phyloP scores from a whole-genome alignment of 2,797 vertebrate genomes.

The Amblyraja radiata region DNA sequence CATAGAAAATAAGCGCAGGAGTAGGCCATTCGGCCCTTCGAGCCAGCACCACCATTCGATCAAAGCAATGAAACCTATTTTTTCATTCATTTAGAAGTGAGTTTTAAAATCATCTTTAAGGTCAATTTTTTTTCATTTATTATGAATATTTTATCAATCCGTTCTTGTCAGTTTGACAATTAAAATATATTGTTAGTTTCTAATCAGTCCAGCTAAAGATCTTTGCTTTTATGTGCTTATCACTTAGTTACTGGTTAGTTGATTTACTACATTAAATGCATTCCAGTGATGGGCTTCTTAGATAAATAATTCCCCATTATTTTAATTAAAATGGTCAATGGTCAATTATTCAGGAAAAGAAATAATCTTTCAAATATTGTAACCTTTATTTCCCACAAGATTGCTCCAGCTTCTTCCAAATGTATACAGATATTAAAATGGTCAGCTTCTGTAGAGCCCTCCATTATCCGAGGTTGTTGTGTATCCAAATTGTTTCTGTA shows the following conservation, averaged over 20 bases:
- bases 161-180: neutral
- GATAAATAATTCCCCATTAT: neutral
- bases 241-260: neutral
- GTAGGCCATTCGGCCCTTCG: no score
- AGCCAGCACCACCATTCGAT: no score
- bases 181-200: neutral
- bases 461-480: no score
- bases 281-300: neutral
- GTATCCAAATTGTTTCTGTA: no score
- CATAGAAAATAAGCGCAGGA: no score
- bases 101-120: neutral
- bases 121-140: neutral
- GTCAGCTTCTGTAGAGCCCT: no score
- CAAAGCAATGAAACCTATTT: no score
- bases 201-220: neutral
- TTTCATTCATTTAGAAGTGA: neutral
- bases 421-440: neutral
- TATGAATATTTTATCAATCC: neutral
- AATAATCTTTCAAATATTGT: neutral
- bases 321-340: neutral
- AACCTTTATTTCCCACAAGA: neutral
- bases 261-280: neutral
- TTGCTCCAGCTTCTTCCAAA: neutral
- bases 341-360: neutral
- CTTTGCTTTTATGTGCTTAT: neutral